Evolutionary conservation across 2,888 invertebrate species (phyloP).

Genomic region (Branchellion lobata): DNA sequence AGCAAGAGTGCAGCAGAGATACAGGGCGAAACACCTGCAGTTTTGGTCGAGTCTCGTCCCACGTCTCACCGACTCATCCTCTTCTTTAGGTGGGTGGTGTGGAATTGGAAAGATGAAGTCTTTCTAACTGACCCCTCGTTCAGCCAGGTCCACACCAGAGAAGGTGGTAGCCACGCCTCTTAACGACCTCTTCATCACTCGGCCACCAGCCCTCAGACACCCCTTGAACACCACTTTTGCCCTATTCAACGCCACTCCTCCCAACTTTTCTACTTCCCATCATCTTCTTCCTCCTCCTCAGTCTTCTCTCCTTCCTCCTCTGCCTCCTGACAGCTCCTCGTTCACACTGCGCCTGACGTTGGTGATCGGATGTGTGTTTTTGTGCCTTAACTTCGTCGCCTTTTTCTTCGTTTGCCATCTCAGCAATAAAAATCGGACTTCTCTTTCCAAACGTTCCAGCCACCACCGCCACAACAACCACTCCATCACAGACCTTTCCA

Average conservation of each 20-base stretch:
- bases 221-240: neutral
- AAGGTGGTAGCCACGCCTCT: neutral
- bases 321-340: neutral
- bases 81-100: neutral
- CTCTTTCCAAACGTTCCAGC: neutral
- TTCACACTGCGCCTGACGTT: constrained; percentile 28
- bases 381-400: constrained; percentile 43
- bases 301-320: no score
- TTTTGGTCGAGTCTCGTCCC: neutral
- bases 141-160: constrained; percentile 5
- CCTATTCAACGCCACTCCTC: constrained; percentile 3
- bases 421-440: neutral
- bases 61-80: neutral
- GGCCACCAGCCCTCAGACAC: no score
- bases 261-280: neutral
- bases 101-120: neutral
- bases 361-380: constrained; percentile 19
- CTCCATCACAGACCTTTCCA: neutral
- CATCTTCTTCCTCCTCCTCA: neutral
- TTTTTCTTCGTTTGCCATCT: constrained; percentile 32
- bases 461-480: neutral
- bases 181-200: no score
- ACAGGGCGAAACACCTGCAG: neutral
- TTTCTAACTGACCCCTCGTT: neutral
- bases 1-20: neutral